Conservation (phyloP, 2,888 invertebrate genomes). For the Apamea monoglypha region DNA sequence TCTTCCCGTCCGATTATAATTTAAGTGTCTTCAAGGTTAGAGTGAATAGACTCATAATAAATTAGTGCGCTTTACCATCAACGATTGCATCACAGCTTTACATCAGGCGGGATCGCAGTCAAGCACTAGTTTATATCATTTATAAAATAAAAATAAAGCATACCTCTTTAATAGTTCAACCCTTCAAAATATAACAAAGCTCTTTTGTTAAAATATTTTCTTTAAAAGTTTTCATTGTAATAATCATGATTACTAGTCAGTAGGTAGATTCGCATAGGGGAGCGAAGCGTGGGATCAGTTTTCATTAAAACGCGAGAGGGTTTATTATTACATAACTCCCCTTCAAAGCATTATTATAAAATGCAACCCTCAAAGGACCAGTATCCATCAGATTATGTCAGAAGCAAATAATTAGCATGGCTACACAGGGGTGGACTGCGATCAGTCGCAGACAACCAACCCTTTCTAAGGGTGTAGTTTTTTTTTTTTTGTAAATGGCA, state of each 20-base stretch:
- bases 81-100: too few relatives aligned
- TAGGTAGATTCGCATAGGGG: not conserved
- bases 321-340: not conserved
- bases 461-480: not conserved
- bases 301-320: not conserved
- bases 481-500: constrained; percentile 3
- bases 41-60: too few relatives aligned
- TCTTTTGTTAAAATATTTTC: not conserved
- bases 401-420: constrained; percentile 6
- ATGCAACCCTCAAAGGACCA: constrained; percentile 11
- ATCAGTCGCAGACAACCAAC: not conserved
- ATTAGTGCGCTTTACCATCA: too few relatives aligned
- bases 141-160: not conserved
- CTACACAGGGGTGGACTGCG: constrained; percentile 18
- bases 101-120: too few relatives aligned
- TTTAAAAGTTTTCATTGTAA: not conserved
- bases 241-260: not conserved
- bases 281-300: not conserved
- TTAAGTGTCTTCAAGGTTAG: too few relatives aligned
- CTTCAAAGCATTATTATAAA: constrained; percentile 6
- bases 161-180: not conserved
- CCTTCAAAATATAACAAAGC: not conserved
- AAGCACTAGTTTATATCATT: too few relatives aligned
- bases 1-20: too few relatives aligned
- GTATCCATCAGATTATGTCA: not conserved